Evolutionary conservation across 2,888 invertebrate species (phyloP).

Genomic region (Drosophila robusta): DNA sequence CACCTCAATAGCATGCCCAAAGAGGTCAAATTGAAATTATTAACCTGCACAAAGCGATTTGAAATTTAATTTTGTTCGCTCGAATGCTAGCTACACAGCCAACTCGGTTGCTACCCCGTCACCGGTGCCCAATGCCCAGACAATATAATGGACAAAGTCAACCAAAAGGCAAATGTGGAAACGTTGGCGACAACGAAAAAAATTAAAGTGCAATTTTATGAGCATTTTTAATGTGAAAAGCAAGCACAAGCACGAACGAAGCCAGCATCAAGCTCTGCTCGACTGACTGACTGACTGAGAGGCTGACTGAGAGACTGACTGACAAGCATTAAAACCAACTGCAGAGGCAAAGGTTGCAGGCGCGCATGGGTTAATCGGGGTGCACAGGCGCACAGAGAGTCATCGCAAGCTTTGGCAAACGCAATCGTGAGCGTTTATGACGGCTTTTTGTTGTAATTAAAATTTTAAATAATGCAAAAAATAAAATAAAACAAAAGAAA

Average conservation of each 20-base stretch:
- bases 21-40: conserved; percentile 77
- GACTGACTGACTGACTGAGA: conserved; percentile 28
- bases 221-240: conserved; percentile 78
- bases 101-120: conserved; percentile 8
- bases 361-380: conserved; percentile 74
- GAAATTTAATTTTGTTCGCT: conserved; percentile 68
- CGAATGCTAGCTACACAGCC: not conserved
- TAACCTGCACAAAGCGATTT: conserved; percentile 67
- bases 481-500: conserved; percentile 9
- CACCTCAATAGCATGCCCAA: conserved; percentile 40
- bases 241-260: conserved; percentile 45
- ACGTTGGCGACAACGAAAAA: conserved; percentile 36
- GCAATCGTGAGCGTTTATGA: conserved; percentile 36
- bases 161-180: conserved; percentile 47
- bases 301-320: conserved; percentile 16
- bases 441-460: conserved; percentile 69
- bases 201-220: conserved; percentile 79
- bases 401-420: conserved; percentile 26
- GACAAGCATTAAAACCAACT: conserved; percentile 36
- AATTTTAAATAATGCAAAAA: conserved; percentile 56
- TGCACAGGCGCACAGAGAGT: conserved; percentile 64
- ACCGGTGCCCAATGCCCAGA: not conserved
- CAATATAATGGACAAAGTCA: conserved; percentile 52
- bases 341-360: conserved; percentile 54
- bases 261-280: conserved; percentile 45